Evolutionary conservation across 1,140 invertebrate species (phyloP), one percentile per base, ranked within the genome.

Genomic region (Aporrectodea caliginosa): DNA sequence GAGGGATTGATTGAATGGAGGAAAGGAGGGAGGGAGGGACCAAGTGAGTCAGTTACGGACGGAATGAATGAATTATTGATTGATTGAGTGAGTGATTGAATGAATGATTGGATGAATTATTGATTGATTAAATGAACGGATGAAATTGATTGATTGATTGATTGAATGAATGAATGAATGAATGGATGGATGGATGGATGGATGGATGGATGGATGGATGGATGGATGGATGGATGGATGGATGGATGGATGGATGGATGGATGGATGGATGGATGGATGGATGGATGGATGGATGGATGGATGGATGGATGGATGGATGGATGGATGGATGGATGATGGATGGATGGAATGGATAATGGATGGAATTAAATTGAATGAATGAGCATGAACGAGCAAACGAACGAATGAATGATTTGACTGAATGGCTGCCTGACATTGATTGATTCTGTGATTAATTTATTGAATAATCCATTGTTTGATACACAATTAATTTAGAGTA

Each of bases 341-440:
- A 81, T 69, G 80, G 77, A 81, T 35, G 80, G 80, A 81, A 68
- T 81, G 78, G 80, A 68, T 80, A 72, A 75, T 33, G 80, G 78
- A 81, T 33, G 79, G 77, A 79, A 73, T 80, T 68, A 79, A 43
- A 69, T 35, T 79, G 68, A 79, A 77, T 79, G 32, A 79, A 77
- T 79, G 68, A 77, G 79, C 79, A 73, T 80, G 79, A 80, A 73
- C 71, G 77, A 79, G 32, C 75, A 77, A 80, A 30, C 69, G 77
- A 79, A 73, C 79, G 77, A 79, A 68, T 79, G 77, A 79, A 68
- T 73, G 80, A 80, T 71, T 16, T 81, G 80, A 80, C 72, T 79
- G 78, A 81, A 69, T 79, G 80, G 73, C 80, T 79, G 80, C 80
- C 75, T 77, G 75, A 80, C 74, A 68, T 16, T 72, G 31, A 72